phyloP scores from a whole-genome alignment of 2,113 vertebrate species.

The Thymallus thymallus region DNA sequence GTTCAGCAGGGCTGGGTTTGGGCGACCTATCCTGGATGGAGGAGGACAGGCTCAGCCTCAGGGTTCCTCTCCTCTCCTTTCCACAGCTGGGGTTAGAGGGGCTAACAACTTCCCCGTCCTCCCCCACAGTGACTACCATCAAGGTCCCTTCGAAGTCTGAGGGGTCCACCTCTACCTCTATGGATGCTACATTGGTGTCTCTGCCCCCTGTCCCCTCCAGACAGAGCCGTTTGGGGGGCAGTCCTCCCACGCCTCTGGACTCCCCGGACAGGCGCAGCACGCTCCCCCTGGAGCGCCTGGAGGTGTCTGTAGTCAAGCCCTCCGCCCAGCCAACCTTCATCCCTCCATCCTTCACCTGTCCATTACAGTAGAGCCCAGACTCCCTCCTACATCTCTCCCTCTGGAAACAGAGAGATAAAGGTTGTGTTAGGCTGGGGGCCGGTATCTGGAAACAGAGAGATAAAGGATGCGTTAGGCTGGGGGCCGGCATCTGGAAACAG shows the following conservation, averaged over 20 bases:
- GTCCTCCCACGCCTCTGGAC: slow-evolving; percentile 13
- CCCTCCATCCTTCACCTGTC: neutral
- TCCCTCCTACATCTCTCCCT: neutral
- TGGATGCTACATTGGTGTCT: neutral
- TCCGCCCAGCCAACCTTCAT: neutral
- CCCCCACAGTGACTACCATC: slow-evolving; percentile 49
- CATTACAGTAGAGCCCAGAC: slow-evolving; percentile 13
- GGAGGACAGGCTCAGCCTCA: neutral
- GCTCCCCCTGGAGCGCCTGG: slow-evolving; percentile 49
- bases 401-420: neutral
- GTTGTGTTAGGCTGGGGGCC: neutral
- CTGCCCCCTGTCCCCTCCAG: slow-evolving; percentile 22
- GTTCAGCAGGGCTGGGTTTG: slow-evolving; percentile 39
- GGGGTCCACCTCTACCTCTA: slow-evolving; percentile 32
- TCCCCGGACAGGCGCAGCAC: slow-evolving; percentile 57
- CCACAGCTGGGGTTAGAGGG: slow-evolving; percentile 1
- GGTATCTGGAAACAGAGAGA: neutral
- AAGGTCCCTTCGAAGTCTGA: slow-evolving; percentile 37
- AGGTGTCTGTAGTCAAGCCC: neutral
- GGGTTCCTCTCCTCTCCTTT: neutral
- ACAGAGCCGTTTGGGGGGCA: neutral
- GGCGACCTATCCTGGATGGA: slow-evolving; percentile 14
- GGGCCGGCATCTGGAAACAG: neutral
- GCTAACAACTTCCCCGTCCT: slow-evolving; percentile 4
- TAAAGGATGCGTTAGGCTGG: neutral